phyloP scores from a whole-genome alignment of 2,113 vertebrate genomes.

The Sapajus apella region DNA sequence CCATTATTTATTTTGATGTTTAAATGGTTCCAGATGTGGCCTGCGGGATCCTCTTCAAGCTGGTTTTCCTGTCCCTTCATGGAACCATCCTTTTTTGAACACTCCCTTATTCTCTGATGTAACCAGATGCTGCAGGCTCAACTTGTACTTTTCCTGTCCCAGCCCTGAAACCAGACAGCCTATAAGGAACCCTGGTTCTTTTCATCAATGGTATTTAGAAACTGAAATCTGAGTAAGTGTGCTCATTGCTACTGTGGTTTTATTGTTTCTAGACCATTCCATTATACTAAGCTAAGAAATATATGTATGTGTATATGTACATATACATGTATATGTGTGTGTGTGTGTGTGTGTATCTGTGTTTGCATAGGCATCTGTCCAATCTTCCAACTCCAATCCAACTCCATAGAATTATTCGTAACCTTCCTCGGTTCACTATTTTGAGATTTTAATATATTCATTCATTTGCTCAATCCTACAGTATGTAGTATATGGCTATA shows the following conservation, averaged over 20 bases:
- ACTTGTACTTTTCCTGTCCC: not conserved
- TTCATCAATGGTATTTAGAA: not conserved
- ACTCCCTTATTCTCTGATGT: not conserved
- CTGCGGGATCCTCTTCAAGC: not conserved
- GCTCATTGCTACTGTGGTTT: not conserved
- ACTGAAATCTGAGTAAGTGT: not conserved
- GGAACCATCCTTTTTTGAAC: not conserved
- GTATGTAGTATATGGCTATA: not conserved
- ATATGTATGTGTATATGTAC: not conserved
- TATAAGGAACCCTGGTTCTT: not conserved
- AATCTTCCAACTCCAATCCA: not conserved
- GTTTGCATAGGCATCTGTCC: accelerated
- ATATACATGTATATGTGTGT: not conserved
- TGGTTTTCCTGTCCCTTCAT: not conserved
- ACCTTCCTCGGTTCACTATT: not conserved
- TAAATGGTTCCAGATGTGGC: not conserved
- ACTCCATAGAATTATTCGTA: not conserved
- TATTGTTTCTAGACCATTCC: not conserved
- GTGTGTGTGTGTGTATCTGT: not conserved
- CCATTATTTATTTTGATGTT: not conserved
- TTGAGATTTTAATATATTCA: not conserved
- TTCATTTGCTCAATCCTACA: not conserved
- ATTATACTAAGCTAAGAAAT: not conserved
- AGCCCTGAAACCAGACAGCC: not conserved
- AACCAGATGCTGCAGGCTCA: not conserved